Evolutionary conservation across 2,113 vertebrate species (phyloP).

Genomic region (Cryptomyrus ogoouensis): DNA sequence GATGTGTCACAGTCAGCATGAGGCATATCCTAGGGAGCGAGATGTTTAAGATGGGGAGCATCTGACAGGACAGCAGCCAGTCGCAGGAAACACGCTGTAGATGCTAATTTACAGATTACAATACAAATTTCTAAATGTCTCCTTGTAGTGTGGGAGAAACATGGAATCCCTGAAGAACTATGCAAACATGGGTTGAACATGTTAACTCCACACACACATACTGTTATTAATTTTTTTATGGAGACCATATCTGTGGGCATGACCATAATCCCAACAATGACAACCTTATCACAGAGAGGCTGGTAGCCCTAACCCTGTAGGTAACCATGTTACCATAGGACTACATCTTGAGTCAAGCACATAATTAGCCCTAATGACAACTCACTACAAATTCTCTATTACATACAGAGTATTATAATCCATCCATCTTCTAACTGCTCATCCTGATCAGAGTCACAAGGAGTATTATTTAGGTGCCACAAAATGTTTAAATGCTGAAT

Average conservation of each 20-base stretch:
- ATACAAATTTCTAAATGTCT: neutral
- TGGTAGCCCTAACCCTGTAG: neutral
- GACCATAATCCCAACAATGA: neutral
- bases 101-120: neutral
- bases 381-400: neutral
- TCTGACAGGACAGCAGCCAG: neutral
- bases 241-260: neutral
- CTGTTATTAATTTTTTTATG: neutral
- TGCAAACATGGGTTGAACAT: neutral
- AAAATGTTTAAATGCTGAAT: neutral
- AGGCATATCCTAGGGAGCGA: neutral
- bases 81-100: neutral
- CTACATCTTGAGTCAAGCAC: neutral
- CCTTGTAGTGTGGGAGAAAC: neutral
- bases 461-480: neutral
- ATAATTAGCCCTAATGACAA: neutral
- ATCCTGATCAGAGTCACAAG: neutral
- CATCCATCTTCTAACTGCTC: neutral
- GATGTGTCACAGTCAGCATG: neutral
- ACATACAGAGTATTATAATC: neutral
- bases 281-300: neutral
- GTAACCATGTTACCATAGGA: neutral
- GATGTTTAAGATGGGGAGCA: neutral
- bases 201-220: neutral
- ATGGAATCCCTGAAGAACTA: neutral